These are phyloP conservation scores for Australoheros facetus DNA, from an alignment of 2,797 vertebrate species.

Conservation along the genomic window DNA sequence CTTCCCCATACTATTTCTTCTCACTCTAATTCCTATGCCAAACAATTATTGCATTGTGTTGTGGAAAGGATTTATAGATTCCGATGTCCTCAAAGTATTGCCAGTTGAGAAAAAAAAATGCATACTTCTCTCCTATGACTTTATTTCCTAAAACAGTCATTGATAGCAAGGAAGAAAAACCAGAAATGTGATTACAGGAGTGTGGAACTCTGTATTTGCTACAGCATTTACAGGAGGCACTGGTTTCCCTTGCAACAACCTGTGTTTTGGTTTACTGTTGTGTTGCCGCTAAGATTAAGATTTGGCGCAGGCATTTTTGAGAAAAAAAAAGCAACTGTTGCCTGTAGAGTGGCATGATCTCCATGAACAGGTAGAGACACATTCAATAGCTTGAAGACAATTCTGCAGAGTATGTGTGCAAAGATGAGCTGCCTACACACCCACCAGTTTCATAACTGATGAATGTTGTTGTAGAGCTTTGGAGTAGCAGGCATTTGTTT, in stretches of 20 bases:
- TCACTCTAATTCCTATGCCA: slow-evolving; percentile 46
- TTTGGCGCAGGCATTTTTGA: no score
- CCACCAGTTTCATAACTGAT: slow-evolving; percentile 11
- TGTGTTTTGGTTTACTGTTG: slow-evolving; percentile 36
- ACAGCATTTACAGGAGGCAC: slow-evolving; percentile 1
- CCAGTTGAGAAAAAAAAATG: neutral
- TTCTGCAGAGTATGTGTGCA: neutral
- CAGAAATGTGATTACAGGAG: slow-evolving; percentile 15
- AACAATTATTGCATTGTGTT: slow-evolving; percentile 65
- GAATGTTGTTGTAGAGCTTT: neutral
- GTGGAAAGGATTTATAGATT: slow-evolving; percentile 21
- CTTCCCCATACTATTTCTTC: slow-evolving; percentile 31
- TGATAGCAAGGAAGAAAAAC: neutral
- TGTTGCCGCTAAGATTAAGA: slow-evolving; percentile 11
- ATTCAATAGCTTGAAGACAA: slow-evolving; percentile 35
- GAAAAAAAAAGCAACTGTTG: neutral
- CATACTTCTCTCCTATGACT: neutral
- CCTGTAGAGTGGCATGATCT: slow-evolving; percentile 22
- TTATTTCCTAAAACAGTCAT: slow-evolving; percentile 4
- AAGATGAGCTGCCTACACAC: slow-evolving; percentile 3
- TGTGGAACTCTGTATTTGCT: neutral
- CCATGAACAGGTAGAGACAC: slow-evolving; percentile 56
- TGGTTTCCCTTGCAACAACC: slow-evolving; percentile 20
- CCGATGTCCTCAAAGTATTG: slow-evolving; percentile 8
- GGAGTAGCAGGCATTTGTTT: neutral